Evolutionary conservation across 2,888 invertebrate genomes (phyloP).

Genomic region (Caenorhabditis auriculariae): DNA sequence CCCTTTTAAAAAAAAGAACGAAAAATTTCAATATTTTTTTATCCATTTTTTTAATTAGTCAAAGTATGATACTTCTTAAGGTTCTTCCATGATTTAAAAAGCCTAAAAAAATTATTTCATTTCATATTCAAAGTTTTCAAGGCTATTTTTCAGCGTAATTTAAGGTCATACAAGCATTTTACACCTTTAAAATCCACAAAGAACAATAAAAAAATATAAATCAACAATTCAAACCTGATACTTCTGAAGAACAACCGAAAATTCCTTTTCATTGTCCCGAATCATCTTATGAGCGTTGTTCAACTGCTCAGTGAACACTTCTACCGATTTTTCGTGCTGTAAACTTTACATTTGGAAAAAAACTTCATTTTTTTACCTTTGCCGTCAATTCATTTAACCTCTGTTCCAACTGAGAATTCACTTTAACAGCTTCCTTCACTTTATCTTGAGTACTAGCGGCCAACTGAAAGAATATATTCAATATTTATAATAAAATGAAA

Average conservation of each 20-base stretch:
- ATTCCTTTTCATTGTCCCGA: constrained; percentile 24
- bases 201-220: background rate
- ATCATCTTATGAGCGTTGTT: constrained; percentile 23
- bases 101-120: too few relatives aligned
- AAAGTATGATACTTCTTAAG: too few relatives aligned
- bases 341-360: constrained; percentile 2
- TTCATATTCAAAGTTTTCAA: too few relatives aligned
- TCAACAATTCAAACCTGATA: constrained; percentile 12
- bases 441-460: constrained; percentile 33
- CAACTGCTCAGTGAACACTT: constrained; percentile 27
- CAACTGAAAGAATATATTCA: constrained; percentile 12
- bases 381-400: constrained; percentile 15
- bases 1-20: too few relatives aligned
- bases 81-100: too few relatives aligned
- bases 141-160: too few relatives aligned
- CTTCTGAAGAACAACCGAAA: constrained; percentile 21
- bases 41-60: too few relatives aligned
- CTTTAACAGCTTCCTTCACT: constrained; percentile 27
- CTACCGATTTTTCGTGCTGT: constrained; percentile 30
- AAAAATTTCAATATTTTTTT: too few relatives aligned
- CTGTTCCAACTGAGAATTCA: constrained; percentile 20
- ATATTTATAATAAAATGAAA: background rate
- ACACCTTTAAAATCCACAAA: background rate
- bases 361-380: constrained; percentile 10
- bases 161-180: too few relatives aligned